Base-by-base conservation (phyloP, 2,888 invertebrate species). In the Amiota communis region DNA sequence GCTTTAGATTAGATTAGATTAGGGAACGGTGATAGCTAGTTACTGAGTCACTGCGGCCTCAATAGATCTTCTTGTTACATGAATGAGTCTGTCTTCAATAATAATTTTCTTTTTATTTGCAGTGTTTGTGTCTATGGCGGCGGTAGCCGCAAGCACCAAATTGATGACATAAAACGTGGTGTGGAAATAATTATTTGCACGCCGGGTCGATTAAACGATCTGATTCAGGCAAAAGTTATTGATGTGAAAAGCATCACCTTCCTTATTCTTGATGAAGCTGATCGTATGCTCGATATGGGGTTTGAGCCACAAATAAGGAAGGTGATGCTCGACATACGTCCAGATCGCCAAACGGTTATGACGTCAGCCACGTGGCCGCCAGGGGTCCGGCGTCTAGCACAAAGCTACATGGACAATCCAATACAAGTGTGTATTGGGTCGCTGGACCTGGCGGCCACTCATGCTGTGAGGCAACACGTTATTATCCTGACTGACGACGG, bases 91-190 rank as follows among this genome's bases (percentile, higher is more conserved):
- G n/a, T n/a, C n/a, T n/a, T n/a, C n/a, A n/a, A n/a, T n/a, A n/a
- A n/a, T n/a, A n/a, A n/a, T n/a, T n/a, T n/a, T n/a, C n/a, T n/a
- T n/a, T n/a, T n/a, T n/a, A n/a, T n/a, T n/a, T n/a, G n/a, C n/a
- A n/a, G n/a, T n/a, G n/a, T n/a, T n/a, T n/a, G n/a, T n/a, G 89
- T 98, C 1, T 98, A 98, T 90, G 98, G 98, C 70, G 98, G 98
- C 20, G 97, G 95, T 0, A 93, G 93, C 87, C 92, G 97, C 0
- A 91, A 92, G 53, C 93, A 94, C 70, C 98, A 98, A 90, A 93
- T 97, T 8, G 92, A 92, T 73, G 90, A 91, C 8, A 92, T 97
- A 0, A 91, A 92, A 1, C 91, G 92, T 78, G 98, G 97, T 15
- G 96, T 97, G 0, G 96, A 98, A 88, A 97, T 98, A 76, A 94